Evolutionary conservation across 2,888 invertebrate genomes (phyloP).

Genomic region (Zhuqinia jingwanae): DNA sequence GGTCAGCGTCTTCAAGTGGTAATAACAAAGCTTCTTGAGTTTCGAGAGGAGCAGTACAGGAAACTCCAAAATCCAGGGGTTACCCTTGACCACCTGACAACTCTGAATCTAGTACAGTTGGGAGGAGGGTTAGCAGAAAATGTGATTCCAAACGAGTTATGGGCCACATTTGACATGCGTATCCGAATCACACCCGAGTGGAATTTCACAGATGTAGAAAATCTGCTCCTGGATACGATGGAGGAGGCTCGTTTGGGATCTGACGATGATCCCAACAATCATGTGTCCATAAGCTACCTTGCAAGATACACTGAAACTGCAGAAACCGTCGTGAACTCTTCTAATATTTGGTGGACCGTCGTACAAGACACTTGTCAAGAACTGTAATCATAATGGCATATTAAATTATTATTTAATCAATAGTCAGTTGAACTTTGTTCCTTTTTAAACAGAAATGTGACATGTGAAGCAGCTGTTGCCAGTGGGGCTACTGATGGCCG

Average conservation of each 20-base stretch:
- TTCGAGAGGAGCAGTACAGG: slow-evolving; percentile 85
- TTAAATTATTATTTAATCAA: not conserved
- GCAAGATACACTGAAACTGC: slow-evolving; percentile 85
- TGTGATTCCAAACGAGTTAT: slow-evolving; percentile 92
- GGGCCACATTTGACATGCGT: slow-evolving; percentile 88
- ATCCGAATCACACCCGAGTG: slow-evolving; percentile 84
- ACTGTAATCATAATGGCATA: slow-evolving; percentile 36
- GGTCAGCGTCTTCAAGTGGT: slow-evolving; percentile 90
- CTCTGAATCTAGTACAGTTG: slow-evolving; percentile 56
- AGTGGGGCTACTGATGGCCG: slow-evolving; percentile 27
- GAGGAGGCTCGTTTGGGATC: slow-evolving; percentile 81
- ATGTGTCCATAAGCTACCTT: slow-evolving; percentile 85
- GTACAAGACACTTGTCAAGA: slow-evolving; percentile 83
- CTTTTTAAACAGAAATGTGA: not conserved
- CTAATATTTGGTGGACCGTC: slow-evolving; percentile 88
- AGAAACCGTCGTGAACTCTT: slow-evolving; percentile 85
- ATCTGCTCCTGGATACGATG: slow-evolving; percentile 53
- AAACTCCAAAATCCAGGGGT: slow-evolving; percentile 86
- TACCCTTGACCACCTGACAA: slow-evolving; percentile 83
- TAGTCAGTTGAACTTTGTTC: no score
- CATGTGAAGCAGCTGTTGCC: not conserved
- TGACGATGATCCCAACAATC: slow-evolving; percentile 80
- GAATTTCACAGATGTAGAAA: slow-evolving; percentile 83
- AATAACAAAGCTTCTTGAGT: slow-evolving; percentile 88
- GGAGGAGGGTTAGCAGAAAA: slow-evolving; percentile 93